Percentiles rank a stretch among this genome's conserved stretches.
Conservation (phyloP, 2,113 vertebrate genomes). For the Heterochromis multidens region DNA sequence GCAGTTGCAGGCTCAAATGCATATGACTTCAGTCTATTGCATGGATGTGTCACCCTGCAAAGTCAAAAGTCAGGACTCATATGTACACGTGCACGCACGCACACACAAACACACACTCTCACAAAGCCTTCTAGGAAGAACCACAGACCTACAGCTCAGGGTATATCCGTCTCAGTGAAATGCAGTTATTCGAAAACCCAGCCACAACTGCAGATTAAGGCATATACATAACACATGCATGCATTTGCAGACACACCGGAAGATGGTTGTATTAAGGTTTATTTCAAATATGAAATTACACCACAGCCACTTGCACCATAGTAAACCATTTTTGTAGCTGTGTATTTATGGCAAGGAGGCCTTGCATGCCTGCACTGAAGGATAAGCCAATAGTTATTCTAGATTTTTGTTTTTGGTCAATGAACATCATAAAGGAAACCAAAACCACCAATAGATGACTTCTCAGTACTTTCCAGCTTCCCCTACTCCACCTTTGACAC, state of each 20-base stretch:
- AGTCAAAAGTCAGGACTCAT: slow-evolving; percentile 7
- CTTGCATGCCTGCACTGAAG: background rate
- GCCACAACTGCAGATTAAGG: slow-evolving; percentile 60
- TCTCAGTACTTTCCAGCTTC: background rate
- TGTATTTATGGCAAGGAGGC: background rate
- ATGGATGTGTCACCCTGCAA: slow-evolving; percentile 29
- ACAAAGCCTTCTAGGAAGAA: slow-evolving; percentile 78
- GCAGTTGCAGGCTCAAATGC: slow-evolving; percentile 1
- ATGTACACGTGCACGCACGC: background rate
- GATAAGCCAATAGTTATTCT: background rate
- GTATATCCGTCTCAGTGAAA: slow-evolving; percentile 62
- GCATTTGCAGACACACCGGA: background rate
- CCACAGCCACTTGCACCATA: background rate
- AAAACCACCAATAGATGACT: background rate
- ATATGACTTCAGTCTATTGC: background rate
- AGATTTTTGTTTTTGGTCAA: background rate
- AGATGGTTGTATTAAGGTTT: background rate
- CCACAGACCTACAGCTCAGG: slow-evolving; percentile 59
- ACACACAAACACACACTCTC: background rate
- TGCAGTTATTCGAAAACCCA: slow-evolving; percentile 63
- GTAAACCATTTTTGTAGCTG: background rate
- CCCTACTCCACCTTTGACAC: background rate
- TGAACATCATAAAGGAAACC: background rate
- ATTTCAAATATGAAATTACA: background rate
- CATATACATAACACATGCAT: slow-evolving; percentile 20